Percentiles rank a stretch among this genome's conserved stretches.
These are phyloP conservation scores for Eudyptes chrysolophus DNA, from an alignment of 2,113 vertebrate genomes.

Conservation along the genomic window DNA sequence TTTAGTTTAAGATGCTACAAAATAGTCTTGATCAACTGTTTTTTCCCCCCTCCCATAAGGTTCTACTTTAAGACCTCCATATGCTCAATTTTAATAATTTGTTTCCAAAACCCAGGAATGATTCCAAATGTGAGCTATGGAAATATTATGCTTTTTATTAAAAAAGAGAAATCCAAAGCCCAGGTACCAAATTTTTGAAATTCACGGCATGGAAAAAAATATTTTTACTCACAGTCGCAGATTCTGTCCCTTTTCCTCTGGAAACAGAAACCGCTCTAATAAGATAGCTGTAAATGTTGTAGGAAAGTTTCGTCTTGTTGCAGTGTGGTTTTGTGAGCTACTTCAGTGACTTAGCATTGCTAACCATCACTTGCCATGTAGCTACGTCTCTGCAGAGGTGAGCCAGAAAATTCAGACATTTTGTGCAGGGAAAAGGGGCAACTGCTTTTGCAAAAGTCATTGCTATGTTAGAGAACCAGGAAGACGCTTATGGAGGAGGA, in stretches of 20 bases:
- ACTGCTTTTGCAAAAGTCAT: neutral
- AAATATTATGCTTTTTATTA: conserved; percentile 71
- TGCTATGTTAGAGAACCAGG: neutral
- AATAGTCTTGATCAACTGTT: conserved; percentile 67
- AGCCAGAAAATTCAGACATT: rapidly evolving
- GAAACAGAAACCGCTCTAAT: conserved; percentile 59
- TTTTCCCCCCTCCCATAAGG: conserved; percentile 54
- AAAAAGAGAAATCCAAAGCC: conserved; percentile 61
- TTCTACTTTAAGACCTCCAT: conserved; percentile 82
- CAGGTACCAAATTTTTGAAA: conserved; percentile 64
- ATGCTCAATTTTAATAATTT: conserved; percentile 81
- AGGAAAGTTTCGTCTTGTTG: conserved; percentile 51
- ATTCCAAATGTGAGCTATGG: conserved; percentile 75
- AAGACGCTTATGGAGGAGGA: neutral
- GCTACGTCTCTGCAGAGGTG: neutral
- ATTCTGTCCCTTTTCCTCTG: conserved; percentile 36
- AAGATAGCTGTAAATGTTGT: conserved; percentile 29
- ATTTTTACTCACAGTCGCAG: conserved; percentile 51
- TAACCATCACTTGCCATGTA: neutral
- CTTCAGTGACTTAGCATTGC: neutral
- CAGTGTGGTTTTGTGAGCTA: neutral
- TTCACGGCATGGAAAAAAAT: neutral
- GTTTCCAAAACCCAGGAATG: conserved; percentile 72
- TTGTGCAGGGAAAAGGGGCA: neutral
- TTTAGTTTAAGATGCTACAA: conserved; percentile 67